Evolutionary conservation across 2,888 invertebrate genomes (phyloP).

Genomic region (Euphydryas editha): DNA sequence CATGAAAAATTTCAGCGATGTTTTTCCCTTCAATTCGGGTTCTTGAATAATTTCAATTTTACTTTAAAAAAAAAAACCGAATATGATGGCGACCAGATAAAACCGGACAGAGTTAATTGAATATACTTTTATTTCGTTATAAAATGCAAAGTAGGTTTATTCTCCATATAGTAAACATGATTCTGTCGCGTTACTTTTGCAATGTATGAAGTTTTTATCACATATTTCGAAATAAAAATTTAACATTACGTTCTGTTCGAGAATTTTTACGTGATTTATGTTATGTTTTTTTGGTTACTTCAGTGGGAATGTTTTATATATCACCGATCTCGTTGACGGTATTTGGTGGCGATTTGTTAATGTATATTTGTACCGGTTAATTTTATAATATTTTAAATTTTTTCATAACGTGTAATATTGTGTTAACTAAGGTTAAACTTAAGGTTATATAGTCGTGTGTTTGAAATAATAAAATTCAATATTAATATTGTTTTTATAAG

Average conservation of each 20-base stretch:
- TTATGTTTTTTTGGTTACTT: conserved; percentile 7
- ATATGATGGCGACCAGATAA: conserved; percentile 30
- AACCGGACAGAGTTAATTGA: conserved; percentile 33
- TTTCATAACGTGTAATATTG: too few relatives aligned
- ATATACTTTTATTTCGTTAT: conserved; percentile 36
- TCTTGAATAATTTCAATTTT: conserved; percentile 32
- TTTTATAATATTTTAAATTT: too few relatives aligned
- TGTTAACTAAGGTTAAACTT: too few relatives aligned
- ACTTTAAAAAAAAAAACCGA: conserved; percentile 26
- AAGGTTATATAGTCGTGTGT: too few relatives aligned
- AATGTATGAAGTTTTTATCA: conserved; percentile 26
- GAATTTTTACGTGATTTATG: conserved; percentile 12
- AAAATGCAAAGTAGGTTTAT: conserved; percentile 37
- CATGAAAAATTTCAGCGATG: not conserved
- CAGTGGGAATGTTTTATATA: not conserved
- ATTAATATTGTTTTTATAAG: too few relatives aligned
- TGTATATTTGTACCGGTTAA: too few relatives aligned
- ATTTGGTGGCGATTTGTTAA: too few relatives aligned
- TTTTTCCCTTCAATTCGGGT: conserved; percentile 19
- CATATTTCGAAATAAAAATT: conserved; percentile 17
- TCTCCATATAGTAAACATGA: conserved; percentile 27
- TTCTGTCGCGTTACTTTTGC: conserved; percentile 15
- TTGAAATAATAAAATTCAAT: too few relatives aligned
- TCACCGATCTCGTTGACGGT: not conserved
- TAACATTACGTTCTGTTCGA: not conserved